Percentiles rank a stretch among this genome's conserved stretches.
phyloP scores from a whole-genome alignment of 2,113 vertebrate genomes.

The Heterotilapia buettikoferi region DNA sequence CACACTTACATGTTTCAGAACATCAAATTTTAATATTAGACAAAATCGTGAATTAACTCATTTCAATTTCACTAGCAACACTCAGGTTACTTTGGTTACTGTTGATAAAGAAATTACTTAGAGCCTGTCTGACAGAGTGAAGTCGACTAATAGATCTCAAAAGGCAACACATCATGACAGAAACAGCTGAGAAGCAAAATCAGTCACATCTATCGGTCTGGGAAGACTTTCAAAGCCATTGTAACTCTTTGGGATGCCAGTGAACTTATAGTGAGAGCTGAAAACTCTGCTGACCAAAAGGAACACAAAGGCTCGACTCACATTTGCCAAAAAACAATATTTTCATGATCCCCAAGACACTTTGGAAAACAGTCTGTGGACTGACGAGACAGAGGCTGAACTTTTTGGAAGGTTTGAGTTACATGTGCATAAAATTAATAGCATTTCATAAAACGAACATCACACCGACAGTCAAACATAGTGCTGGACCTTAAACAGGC shows the following conservation, averaged over 20 bases:
- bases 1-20: not conserved
- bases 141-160: not conserved
- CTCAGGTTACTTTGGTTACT: not conserved
- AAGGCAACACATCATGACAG: not conserved
- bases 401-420: not conserved
- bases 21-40: not conserved
- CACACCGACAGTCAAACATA: not conserved
- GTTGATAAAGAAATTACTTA: not conserved
- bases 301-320: not conserved
- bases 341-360: not conserved
- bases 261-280: not conserved
- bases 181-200: not conserved
- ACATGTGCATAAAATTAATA: not conserved
- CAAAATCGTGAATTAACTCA: not conserved
- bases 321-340: not conserved
- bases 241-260: not conserved
- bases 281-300: not conserved
- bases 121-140: not conserved
- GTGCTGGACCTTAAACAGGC: not conserved
- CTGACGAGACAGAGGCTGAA: not conserved
- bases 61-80: not conserved
- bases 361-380: not conserved
- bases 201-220: not conserved
- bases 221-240: not conserved
- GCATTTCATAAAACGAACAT: not conserved